A percentile compares a stretch with the other conserved stretches of the same genome.
These are phyloP conservation scores for Leuciscus waleckii DNA, from an alignment of 2,797 vertebrate genomes.

Conservation along the genomic window DNA sequence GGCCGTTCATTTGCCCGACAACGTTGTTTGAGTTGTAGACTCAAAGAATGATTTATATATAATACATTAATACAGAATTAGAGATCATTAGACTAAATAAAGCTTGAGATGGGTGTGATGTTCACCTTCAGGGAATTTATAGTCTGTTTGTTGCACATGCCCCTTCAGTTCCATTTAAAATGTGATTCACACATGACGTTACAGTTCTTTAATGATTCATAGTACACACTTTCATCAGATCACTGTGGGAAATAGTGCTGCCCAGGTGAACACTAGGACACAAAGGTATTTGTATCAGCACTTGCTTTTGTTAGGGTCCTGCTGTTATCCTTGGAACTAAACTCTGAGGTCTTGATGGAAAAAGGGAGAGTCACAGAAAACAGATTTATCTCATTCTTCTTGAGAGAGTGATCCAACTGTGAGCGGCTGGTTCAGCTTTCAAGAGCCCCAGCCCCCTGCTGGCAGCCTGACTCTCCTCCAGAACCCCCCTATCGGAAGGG, in stretches of 20 bases:
- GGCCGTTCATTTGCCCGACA: too few relatives aligned
- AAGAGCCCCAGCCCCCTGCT: slow-evolving; percentile 27
- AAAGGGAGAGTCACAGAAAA: slow-evolving; percentile 40
- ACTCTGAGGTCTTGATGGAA: slow-evolving; percentile 9
- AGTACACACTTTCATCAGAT: neutral
- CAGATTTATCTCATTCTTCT: slow-evolving; percentile 29
- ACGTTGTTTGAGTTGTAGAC: neutral
- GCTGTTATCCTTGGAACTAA: slow-evolving; percentile 37
- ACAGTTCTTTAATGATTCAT: slow-evolving; percentile 12
- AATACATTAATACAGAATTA: neutral
- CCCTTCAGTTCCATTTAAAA: neutral
- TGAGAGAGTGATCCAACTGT: slow-evolving; percentile 23
- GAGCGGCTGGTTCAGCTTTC: slow-evolving; percentile 32
- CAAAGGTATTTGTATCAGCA: neutral
- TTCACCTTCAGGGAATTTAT: slow-evolving; percentile 5
- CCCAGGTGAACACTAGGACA: neutral
- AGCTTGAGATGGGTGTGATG: neutral
- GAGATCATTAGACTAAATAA: neutral
- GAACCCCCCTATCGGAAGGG: neutral
- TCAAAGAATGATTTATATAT: neutral
- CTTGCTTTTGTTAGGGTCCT: slow-evolving; percentile 28
- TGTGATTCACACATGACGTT: neutral
- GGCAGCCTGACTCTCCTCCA: neutral
- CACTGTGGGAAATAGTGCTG: slow-evolving; percentile 16
- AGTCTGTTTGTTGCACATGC: neutral